Base-by-base conservation (phyloP, 1,140 invertebrate species). In the Lepidotrigona ventralis region DNA sequence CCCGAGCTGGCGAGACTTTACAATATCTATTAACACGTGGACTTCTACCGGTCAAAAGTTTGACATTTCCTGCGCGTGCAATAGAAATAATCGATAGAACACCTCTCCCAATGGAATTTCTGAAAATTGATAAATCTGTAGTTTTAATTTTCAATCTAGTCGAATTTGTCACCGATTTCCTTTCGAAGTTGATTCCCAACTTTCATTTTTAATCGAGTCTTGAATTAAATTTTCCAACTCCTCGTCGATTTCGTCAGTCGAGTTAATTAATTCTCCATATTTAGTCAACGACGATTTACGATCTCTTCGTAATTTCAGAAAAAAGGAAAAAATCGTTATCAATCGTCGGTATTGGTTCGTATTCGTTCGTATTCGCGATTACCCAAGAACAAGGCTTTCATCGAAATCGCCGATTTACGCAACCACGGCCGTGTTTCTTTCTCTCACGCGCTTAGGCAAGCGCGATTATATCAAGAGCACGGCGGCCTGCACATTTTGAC, bases 401-500 rank as follows among this genome's bases (percentile, higher is more conserved):
- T 53, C 17, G 51, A 68, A 64, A 39, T 39, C 39, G n/a, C 58
- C 11, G n/a, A 29, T 82, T 33, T 76, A 46, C 77, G 73, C 68
- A 88, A 88, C 51, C 6, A 51, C 39, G 39, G 64, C 75, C 76
- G 15, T 54, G 8, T 46, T 46, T 46, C 6, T 88, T 33, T 51
- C 66, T 79, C 68, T 81, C 79, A 21, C 58, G 70, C 33, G 33
- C 33, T 81, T 81, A 51, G n/a, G 71, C 58, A 81, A 81, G 54
- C 77, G 33, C 54, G 69, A 88, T 88, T 88, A 78, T 83, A 68
- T 88, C 77, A 86, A 56, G 1, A 39, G 29, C 19, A 85, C 76
- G 26, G 83, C 33, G 83, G 39, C 56, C 68, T 73, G 58, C 56
- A 74, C 66, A 85, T 88, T 88, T 88, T 85, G 66, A 83, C 77